These are phyloP conservation scores for Epinotia nisella DNA, from an alignment of 2,888 invertebrate genomes.

Conservation along the genomic window DNA sequence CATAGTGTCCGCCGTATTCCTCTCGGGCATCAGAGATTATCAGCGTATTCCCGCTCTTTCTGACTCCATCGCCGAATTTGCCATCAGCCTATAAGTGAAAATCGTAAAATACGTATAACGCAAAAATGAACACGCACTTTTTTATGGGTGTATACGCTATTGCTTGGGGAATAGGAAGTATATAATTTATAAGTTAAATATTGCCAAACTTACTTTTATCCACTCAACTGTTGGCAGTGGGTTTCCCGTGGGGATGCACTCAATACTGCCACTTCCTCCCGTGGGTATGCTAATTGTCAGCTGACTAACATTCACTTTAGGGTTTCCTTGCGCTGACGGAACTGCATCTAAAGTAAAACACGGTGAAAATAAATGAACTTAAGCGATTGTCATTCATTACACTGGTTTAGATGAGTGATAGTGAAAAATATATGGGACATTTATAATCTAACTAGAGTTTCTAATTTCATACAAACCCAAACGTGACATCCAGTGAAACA, in stretches of 20 bases:
- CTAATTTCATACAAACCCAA: too few species aligned
- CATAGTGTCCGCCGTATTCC: background rate
- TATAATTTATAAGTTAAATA: background rate
- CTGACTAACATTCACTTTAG: background rate
- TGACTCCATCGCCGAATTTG: background rate
- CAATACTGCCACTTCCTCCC: background rate
- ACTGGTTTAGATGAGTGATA: too few species aligned
- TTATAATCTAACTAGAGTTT: too few species aligned
- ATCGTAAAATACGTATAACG: background rate
- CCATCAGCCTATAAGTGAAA: background rate
- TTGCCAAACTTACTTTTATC: constrained; percentile 4
- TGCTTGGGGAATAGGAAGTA: too few species aligned
- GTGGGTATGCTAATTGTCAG: background rate
- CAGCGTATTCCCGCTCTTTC: background rate
- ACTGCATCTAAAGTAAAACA: background rate
- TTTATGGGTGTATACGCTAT: too few species aligned
- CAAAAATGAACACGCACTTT: too few species aligned
- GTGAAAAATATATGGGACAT: too few species aligned
- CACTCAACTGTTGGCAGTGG: background rate
- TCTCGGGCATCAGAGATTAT: background rate
- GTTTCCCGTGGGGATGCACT: background rate
- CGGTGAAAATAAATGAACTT: background rate
- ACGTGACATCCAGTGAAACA: too few species aligned
- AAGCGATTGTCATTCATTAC: too few species aligned
- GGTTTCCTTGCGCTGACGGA: background rate